Evolutionary conservation across 2,888 invertebrate species (phyloP), one percentile per base, ranked within the genome.

Genomic region (Vanessa cardui): DNA sequence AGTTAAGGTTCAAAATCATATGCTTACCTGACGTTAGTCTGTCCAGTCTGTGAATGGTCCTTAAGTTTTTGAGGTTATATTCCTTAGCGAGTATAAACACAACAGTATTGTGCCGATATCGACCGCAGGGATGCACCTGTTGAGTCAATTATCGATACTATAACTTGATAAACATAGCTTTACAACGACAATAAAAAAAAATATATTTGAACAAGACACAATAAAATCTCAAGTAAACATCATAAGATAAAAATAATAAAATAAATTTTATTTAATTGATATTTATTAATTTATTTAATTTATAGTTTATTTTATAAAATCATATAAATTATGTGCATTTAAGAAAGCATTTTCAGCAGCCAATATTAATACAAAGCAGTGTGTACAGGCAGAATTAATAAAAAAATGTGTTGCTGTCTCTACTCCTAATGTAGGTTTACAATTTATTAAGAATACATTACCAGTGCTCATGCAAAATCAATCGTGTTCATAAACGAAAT

Each of bases 61-160:
- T 94, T 75, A 99, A 94, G 84, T 99, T 98, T 88, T 97, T 97
- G 90, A 98, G 93, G 90, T 98, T 98, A 89, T 98, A 97, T 89
- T 99, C 99, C 91, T 98, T 98, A 77, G 98, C 98, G 81, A 99
- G 94, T 80, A 99, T 99, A 87, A 98, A 98, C 66, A 98, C 97
- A 73, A 99, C 97, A 8, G 99, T 98, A 92, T 99, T 99, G 93
- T 99, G 98, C 64, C 99, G 95, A 92, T 99, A 99, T 82, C 99
- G 95, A 71, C 99, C 99, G 88, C 99, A 99, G 3, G 99, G 99
- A 89, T 99, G 99, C 70, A 98, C 98, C 98, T 98, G 93, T 58
- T 72, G 70, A 72, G 74, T 66, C 70, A 71, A 72, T 68, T 58
- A 67, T 49, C 50, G 45, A 69, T 65, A 45, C 21, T 46, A 59